A percentile compares a stretch with the other conserved stretches of the same genome.
Conservation (phyloP, 2,113 vertebrate species). For the Leptodactylus fuscus region DNA sequence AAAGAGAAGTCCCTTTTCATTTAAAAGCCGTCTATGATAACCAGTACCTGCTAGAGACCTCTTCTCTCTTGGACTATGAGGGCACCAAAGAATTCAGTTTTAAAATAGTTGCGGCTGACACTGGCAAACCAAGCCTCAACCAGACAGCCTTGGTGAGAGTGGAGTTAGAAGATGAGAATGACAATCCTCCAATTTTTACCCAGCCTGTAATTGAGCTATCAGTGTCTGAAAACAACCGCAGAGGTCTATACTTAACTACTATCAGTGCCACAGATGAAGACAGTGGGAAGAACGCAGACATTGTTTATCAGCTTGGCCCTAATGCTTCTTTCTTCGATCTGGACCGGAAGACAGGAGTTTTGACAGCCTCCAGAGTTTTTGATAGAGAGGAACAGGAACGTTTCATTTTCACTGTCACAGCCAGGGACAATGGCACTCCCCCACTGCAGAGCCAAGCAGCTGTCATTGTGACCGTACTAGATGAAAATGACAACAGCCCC, state of each 20-base stretch:
- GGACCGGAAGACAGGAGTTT: slow-evolving; percentile 94
- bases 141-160: slow-evolving; percentile 96
- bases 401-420: slow-evolving; percentile 96
- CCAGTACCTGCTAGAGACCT: slow-evolving; percentile 97
- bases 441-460: slow-evolving; percentile 96
- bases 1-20: slow-evolving; percentile 97
- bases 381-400: slow-evolving; percentile 97
- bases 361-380: slow-evolving; percentile 96
- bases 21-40: slow-evolving; percentile 97
- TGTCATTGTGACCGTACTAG: slow-evolving; percentile 94
- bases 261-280: slow-evolving; percentile 97
- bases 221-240: slow-evolving; percentile 96
- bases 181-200: slow-evolving; percentile 97
- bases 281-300: slow-evolving; percentile 97
- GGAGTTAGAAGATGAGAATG: slow-evolving; percentile 96
- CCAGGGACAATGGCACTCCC: slow-evolving; percentile 95
- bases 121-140: slow-evolving; percentile 96
- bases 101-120: slow-evolving; percentile 97
- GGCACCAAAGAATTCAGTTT: slow-evolving; percentile 99
- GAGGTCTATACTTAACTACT: slow-evolving; percentile 95
- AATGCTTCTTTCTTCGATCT: slow-evolving; percentile 98
- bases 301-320: slow-evolving; percentile 97
- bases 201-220: slow-evolving; percentile 98
- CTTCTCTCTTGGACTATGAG: slow-evolving; percentile 95
- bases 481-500: slow-evolving; percentile 98